These are phyloP conservation scores for Darevskia nairensis DNA, from an alignment of 2,797 vertebrate genomes.

Conservation along the genomic window DNA sequence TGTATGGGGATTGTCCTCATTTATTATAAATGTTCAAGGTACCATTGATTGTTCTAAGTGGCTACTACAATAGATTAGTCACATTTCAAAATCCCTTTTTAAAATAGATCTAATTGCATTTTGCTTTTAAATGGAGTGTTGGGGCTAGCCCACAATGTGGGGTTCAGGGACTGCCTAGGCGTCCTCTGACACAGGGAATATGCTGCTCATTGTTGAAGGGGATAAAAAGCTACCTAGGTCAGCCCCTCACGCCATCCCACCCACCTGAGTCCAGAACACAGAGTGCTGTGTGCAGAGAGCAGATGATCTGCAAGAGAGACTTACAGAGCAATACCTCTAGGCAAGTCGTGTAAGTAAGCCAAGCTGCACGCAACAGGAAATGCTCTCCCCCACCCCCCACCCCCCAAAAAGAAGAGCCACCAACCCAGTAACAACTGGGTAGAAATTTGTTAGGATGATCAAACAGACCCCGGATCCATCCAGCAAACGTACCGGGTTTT, in stretches of 20 bases:
- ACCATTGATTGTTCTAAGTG: neutral
- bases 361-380: neutral
- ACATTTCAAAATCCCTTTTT: neutral
- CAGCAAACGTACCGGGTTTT: no score
- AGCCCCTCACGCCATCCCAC: no score
- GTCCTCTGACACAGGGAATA: neutral
- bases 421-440: neutral
- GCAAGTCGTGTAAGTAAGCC: rapidly evolving
- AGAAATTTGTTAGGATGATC: neutral
- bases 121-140: neutral
- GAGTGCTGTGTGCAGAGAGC: no score
- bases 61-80: neutral
- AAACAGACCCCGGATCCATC: neutral
- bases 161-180: no score
- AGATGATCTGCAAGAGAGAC: neutral
- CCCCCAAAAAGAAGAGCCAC: neutral
- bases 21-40: neutral
- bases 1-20: neutral
- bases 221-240: neutral
- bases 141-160: neutral
- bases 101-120: neutral
- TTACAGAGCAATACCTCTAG: neutral
- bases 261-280: no score
- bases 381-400: no score
- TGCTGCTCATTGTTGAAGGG: neutral